Evolutionary conservation across 2,113 vertebrate genomes (phyloP), one percentile per base, ranked within the genome.

Genomic region (Catharus fuscescens): DNA sequence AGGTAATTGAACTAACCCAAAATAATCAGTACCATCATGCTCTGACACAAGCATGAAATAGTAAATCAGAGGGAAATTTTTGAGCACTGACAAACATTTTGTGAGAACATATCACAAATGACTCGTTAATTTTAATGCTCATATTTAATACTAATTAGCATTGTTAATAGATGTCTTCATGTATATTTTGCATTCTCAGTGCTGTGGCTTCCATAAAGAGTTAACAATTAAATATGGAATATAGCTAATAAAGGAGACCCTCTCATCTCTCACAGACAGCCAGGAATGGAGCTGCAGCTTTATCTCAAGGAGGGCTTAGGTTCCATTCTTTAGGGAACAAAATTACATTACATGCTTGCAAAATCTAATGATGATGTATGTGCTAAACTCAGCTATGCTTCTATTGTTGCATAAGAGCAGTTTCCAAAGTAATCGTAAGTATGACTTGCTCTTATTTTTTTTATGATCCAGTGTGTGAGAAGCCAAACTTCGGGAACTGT

Each of bases 41-140:
- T 60, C 64, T 53, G 18, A 93, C 64, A 88, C 34, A 80, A 84
- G 28, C 48, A 90, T 69, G 72, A 90, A 94, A 84, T 21, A 77
- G 38, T 74, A 88, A 94, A 95, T 29, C 50, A 90, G 34, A 90
- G 25, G 32, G 52, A 93, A 67, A 83, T 83, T 78, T 78, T 64
- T 70, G n/a, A 73, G 29, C 32, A 50, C 32, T 73, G 47, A 18
- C 3, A 4, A 82, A 62, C 38, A 47, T 31, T 61, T 48, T 79
- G 65, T 76, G 40, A 91, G 45, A 95, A 65, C 15, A 8, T 60
- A 57, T 17, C 59, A 69, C 38, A 92, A 71, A 78, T 59, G 1
- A 67, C n/a, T 79, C 40, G 47, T 56, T 74, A 67, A 79, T 89
- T 90, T 56, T 91, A 84, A 65, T 76, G 19, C 31, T 89, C 12